A percentile compares a stretch with the other conserved stretches of the same genome.
Conservation (phyloP, 1,140 invertebrate genomes). For the Neotoxoptera formosana region DNA sequence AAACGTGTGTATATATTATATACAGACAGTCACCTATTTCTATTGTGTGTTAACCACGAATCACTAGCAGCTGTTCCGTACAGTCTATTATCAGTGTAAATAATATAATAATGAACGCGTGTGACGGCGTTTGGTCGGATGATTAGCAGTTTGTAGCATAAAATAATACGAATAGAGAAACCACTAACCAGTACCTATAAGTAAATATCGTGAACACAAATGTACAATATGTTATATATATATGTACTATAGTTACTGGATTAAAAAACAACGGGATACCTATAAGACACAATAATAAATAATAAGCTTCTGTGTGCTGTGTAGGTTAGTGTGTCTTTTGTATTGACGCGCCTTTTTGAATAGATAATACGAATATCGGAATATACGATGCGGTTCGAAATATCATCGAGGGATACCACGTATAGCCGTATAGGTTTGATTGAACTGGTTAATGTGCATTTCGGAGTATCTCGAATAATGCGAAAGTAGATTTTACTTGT, state of each 20-base stretch:
- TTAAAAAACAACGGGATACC: constrained; percentile 38
- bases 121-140: neutral
- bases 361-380: neutral
- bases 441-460: neutral
- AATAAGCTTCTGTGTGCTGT: neutral
- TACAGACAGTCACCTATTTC: too few relatives aligned
- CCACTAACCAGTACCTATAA: neutral
- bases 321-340: neutral
- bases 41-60: too few relatives aligned
- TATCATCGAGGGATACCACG: neutral
- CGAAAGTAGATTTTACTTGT: neutral
- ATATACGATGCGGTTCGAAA: neutral
- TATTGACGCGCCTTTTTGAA: neutral
- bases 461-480: neutral
- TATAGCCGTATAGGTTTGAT: neutral
- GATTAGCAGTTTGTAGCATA: neutral
- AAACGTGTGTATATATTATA: too few relatives aligned
- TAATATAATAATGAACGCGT: constrained; percentile 18
- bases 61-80: neutral
- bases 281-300: constrained; percentile 31
- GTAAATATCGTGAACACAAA: neutral
- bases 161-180: constrained; percentile 2
- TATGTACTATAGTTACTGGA: neutral
- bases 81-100: neutral
- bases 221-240: neutral